Evolutionary conservation across 2,888 invertebrate species (phyloP).

Genomic region (Agriopis aurantiaria): DNA sequence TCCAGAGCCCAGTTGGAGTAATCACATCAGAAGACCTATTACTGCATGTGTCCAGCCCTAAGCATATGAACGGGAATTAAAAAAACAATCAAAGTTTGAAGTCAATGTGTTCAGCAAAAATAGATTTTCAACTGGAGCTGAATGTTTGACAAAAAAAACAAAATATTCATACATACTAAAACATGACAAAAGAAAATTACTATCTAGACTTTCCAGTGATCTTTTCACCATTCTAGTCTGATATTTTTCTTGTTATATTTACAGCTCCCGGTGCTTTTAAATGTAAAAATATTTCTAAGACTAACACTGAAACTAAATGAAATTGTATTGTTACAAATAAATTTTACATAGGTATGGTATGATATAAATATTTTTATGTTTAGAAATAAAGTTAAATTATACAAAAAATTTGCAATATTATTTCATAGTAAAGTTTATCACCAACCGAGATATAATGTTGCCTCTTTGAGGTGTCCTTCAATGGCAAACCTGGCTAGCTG

Average conservation of each 20-base stretch:
- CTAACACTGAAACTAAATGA: not conserved
- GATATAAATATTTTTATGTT: not conserved
- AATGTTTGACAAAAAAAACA: conserved; percentile 4
- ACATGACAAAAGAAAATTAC: not conserved
- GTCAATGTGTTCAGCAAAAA: conserved; percentile 3
- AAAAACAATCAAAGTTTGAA: not conserved
- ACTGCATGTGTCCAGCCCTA: conserved; percentile 82
- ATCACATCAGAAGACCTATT: conserved; percentile 91
- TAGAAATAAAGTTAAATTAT: conserved; percentile 7
- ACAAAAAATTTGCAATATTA: not conserved
- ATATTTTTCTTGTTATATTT: not conserved
- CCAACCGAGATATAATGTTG: too few relatives aligned
- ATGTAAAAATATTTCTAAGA: conserved; percentile 4
- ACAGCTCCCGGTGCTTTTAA: not conserved
- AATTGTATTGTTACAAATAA: conserved; percentile 4
- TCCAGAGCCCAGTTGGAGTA: conserved; percentile 88
- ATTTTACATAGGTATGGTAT: conserved; percentile 2
- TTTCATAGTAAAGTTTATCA: not conserved
- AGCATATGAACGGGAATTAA: conserved; percentile 66
- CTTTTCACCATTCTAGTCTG: not conserved
- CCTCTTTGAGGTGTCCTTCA: too few relatives aligned
- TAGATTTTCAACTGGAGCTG: conserved; percentile 11
- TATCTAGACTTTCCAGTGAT: not conserved
- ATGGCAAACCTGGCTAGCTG: too few relatives aligned
- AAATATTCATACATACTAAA: not conserved